Evolutionary conservation across 2,797 vertebrate species (phyloP), one percentile per base, ranked within the genome.

Genomic region (Acrossocheilus wenchowensis): DNA sequence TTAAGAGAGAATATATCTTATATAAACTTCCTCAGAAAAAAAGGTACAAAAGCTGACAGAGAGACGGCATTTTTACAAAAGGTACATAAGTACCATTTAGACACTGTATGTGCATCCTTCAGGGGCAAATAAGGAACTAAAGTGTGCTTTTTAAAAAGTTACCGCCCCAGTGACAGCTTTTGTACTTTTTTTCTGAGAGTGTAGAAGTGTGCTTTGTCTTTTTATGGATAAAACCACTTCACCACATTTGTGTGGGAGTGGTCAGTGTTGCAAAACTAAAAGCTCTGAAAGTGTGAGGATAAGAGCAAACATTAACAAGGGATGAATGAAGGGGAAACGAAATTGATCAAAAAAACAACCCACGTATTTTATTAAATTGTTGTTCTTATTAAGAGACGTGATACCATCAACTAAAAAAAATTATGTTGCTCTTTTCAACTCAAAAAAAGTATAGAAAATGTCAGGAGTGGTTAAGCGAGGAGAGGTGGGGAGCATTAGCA

Each of bases 221-320:
- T 34, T 62, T 66, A 17, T 66, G 26, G 64, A 66, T 2, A 34
- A 34, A 34, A 34, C 30, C 14, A 34, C 64, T 34, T 34, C 30
- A 15, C 26, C 12, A 66, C 26, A 30, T 64, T 30, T 14, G 62
- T 62, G n/a, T 12, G n/a, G 60, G 26, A 62, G n/a, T 26, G 60
- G 60, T 64, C 60, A 64, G n/a, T 15, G 57, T 60, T 64, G n/a
- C 36, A 80, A 48, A 80, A n/a, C 36, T 26, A 30, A 79, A 80
- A 43, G 23, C 39, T 79, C 41, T 64, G 57, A 60, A 79, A 66
- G 43, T 48, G 15, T 48, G 5, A 81, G 43, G 6, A 68, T 48
- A 23, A 50, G 17, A 30, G 26, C 5, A 81, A 81, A 23, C 4
- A 26, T n/a, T 68, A 34, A 66, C 6, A 39, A 68, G 34, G 10